Conservation (phyloP, 1,140 invertebrate genomes). For the Apis laboriosa region DNA sequence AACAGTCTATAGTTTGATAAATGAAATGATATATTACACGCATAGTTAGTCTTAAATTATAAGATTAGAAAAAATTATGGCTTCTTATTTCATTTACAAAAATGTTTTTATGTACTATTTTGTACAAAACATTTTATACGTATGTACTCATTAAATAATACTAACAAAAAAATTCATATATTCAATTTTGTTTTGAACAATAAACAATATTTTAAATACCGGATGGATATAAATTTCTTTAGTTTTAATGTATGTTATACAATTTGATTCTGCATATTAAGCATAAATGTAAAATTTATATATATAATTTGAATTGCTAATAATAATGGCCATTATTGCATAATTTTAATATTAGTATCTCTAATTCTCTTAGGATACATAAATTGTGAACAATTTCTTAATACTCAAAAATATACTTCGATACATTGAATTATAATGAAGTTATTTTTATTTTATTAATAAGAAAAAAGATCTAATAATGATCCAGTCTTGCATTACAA, state of each 20-base stretch:
- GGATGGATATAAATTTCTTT: slow-evolving; percentile 18
- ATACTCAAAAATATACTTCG: slow-evolving; percentile 46
- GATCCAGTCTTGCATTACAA: slow-evolving; percentile 61
- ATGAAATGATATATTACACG: slow-evolving; percentile 18
- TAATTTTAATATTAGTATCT: slow-evolving; percentile 49
- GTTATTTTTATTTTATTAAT: slow-evolving; percentile 45
- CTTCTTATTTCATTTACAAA: slow-evolving; percentile 49
- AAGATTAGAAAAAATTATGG: slow-evolving; percentile 50
- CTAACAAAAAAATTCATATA: not conserved
- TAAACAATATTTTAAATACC: not conserved
- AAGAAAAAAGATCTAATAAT: slow-evolving; percentile 52
- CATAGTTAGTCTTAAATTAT: slow-evolving; percentile 34
- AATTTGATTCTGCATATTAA: slow-evolving; percentile 17
- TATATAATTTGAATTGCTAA: slow-evolving; percentile 26
- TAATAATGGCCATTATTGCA: slow-evolving; percentile 56
- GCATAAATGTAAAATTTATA: slow-evolving; percentile 38
- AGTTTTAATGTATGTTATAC: slow-evolving; percentile 18
- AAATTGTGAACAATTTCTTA: slow-evolving; percentile 38
- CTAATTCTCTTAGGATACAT: slow-evolving; percentile 30
- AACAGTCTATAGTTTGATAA: slow-evolving; percentile 36
- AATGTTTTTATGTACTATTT: slow-evolving; percentile 35
- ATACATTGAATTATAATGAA: slow-evolving; percentile 13
- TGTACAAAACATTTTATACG: slow-evolving; percentile 41
- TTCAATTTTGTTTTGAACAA: not conserved
- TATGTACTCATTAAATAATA: slow-evolving; percentile 16